Evolutionary conservation across 2,888 invertebrate genomes (phyloP).

Genomic region (Chrysotoxum bicinctum): DNA sequence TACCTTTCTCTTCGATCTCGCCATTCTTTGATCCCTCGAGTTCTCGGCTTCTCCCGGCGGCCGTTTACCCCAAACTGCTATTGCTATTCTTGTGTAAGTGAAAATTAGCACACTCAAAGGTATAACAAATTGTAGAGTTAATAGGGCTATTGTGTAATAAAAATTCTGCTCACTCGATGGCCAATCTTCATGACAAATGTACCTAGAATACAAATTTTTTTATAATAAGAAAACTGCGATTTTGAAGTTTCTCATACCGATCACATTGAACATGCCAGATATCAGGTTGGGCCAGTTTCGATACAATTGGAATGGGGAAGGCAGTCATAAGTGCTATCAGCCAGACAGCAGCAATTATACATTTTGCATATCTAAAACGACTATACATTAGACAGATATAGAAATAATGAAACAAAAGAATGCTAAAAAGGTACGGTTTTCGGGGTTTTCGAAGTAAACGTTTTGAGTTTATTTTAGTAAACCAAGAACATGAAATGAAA

Average conservation of each 20-base stretch:
- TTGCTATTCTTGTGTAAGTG: conserved; percentile 92
- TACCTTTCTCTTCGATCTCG: conserved; percentile 94
- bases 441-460: no score
- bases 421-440: no score
- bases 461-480: no score
- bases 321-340: conserved; percentile 88
- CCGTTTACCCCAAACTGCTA: conserved; percentile 93
- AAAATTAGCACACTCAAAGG: conserved; percentile 91
- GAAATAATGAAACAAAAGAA: not conserved
- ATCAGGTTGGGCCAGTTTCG: conserved; percentile 85
- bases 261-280: conserved; percentile 85
- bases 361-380: conserved; percentile 79
- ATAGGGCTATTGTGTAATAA: conserved; percentile 89
- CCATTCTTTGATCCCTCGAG: conserved; percentile 90
- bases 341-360: conserved; percentile 81
- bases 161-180: conserved; percentile 84
- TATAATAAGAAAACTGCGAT: not conserved
- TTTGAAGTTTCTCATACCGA: conserved; percentile 82
- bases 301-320: conserved; percentile 91
- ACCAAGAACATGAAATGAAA: no score
- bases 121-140: conserved; percentile 92
- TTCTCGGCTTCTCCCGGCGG: conserved; percentile 95
- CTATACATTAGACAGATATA: conserved; percentile 11
- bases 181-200: conserved; percentile 89
- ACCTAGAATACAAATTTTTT: conserved; percentile 82